Conservation (phyloP, 2,113 vertebrate species). For the Pteronura brasiliensis region DNA sequence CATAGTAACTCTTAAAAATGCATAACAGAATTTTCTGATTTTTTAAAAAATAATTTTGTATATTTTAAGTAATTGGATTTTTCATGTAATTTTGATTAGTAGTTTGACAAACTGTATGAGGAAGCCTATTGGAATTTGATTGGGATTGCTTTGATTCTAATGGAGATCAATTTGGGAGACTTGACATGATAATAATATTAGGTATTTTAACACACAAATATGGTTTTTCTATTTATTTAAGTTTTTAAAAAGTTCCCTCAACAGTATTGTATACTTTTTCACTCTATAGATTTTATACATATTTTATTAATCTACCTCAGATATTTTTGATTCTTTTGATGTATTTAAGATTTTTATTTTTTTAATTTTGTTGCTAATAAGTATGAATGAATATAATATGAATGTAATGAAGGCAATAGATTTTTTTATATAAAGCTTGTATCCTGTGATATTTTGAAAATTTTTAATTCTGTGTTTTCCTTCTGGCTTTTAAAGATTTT, state of each 20-base stretch:
- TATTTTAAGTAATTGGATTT: not conserved
- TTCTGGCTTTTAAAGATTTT: not conserved
- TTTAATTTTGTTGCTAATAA: not conserved
- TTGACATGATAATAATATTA: not conserved
- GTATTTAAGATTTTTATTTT: not conserved
- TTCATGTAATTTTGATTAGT: not conserved
- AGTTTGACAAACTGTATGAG: not conserved
- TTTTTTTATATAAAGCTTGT: not conserved
- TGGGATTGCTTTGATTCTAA: not conserved
- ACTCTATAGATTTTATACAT: not conserved
- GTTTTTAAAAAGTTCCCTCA: not conserved
- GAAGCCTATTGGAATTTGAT: not conserved
- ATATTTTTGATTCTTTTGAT: not conserved
- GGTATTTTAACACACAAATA: not conserved
- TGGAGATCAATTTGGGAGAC: not conserved
- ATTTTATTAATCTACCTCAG: not conserved
- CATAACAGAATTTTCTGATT: not conserved
- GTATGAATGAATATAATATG: not conserved
- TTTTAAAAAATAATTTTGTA: not conserved
- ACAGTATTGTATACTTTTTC: not conserved
- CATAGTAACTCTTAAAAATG: not conserved
- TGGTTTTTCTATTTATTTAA: not conserved
- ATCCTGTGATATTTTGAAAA: not conserved
- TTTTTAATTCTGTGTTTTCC: not conserved
- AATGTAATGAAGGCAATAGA: not conserved